Percentiles rank a stretch among this genome's conserved stretches.
Evolutionary conservation across 1,140 invertebrate genomes (phyloP).

Genomic region (Zaprionus inermis): DNA sequence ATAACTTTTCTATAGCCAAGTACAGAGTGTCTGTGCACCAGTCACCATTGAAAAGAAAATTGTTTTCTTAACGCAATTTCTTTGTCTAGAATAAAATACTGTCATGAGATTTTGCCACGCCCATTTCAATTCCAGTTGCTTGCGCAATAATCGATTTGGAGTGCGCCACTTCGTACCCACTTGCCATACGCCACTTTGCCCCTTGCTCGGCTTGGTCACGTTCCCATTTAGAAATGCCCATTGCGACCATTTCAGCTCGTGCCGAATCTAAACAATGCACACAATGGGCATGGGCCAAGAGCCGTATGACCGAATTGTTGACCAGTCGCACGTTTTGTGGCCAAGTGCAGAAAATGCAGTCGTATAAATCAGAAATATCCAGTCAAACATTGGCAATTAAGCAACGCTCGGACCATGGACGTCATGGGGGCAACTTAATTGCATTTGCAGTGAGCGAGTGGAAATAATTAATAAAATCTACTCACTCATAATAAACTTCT

Average conservation of each 20-base stretch:
- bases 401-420: slow-evolving; percentile 23
- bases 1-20: not conserved
- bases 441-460: slow-evolving; percentile 16
- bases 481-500: slow-evolving; percentile 10
- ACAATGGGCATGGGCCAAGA: slow-evolving; percentile 28
- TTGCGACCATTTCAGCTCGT: slow-evolving; percentile 17
- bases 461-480: slow-evolving; percentile 34
- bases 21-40: not conserved
- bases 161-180: not conserved
- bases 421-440: slow-evolving; percentile 9
- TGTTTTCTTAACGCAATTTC: slow-evolving; percentile 14
- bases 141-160: slow-evolving; percentile 41
- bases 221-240: slow-evolving; percentile 28
- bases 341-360: slow-evolving; percentile 18
- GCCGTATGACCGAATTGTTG: slow-evolving; percentile 21
- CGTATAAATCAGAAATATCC: slow-evolving; percentile 50
- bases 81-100: slow-evolving; percentile 11
- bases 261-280: slow-evolving; percentile 30
- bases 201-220: slow-evolving; percentile 23
- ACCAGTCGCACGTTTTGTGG: slow-evolving; percentile 23
- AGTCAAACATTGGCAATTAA: slow-evolving; percentile 61
- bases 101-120: slow-evolving; percentile 15
- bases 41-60: not conserved
- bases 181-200: not conserved
- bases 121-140: slow-evolving; percentile 37